Percentiles rank a stretch among this genome's conserved stretches.
These are phyloP conservation scores for Sebastes dallii DNA, from an alignment of 2,797 vertebrate species.

Conservation along the genomic window DNA sequence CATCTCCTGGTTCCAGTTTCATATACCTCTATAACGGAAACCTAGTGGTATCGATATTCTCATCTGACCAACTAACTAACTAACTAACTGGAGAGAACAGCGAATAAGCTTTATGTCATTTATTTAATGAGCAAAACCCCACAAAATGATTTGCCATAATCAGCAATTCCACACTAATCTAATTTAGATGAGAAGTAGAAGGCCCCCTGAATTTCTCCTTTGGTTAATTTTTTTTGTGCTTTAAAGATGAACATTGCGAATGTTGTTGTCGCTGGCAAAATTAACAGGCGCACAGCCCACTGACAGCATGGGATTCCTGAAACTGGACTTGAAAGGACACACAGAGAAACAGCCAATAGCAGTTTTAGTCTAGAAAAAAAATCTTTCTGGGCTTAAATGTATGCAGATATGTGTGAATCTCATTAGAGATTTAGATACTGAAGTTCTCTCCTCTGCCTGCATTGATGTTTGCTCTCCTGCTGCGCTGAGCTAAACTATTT, in stretches of 20 bases:
- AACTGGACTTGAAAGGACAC: background rate
- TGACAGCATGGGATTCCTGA: constrained; percentile 2
- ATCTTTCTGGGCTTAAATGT: constrained; percentile 1
- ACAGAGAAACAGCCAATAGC: background rate
- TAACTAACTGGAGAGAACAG: background rate
- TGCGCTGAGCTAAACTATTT: constrained; percentile 26
- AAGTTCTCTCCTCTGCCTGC: constrained; percentile 9
- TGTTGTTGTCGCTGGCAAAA: background rate
- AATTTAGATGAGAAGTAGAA: background rate
- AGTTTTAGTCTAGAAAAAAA: background rate
- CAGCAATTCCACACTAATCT: background rate
- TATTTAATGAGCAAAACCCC: background rate
- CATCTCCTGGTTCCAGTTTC: background rate
- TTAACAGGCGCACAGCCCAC: background rate
- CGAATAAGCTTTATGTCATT: background rate
- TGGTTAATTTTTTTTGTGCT: background rate
- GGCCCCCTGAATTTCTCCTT: background rate
- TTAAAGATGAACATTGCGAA: background rate
- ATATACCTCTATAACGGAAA: background rate
- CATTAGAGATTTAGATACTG: constrained; percentile 42
- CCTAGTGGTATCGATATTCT: background rate
- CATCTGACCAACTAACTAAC: background rate
- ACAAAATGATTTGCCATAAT: background rate
- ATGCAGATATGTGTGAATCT: constrained; percentile 29
- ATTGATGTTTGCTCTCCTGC: constrained; percentile 42